Evolutionary conservation across 37 sponge, comb jelly and placozoan species (phyloP), one percentile per base, ranked within the genome.

Genomic region (Diacarnus erythraeanus): DNA sequence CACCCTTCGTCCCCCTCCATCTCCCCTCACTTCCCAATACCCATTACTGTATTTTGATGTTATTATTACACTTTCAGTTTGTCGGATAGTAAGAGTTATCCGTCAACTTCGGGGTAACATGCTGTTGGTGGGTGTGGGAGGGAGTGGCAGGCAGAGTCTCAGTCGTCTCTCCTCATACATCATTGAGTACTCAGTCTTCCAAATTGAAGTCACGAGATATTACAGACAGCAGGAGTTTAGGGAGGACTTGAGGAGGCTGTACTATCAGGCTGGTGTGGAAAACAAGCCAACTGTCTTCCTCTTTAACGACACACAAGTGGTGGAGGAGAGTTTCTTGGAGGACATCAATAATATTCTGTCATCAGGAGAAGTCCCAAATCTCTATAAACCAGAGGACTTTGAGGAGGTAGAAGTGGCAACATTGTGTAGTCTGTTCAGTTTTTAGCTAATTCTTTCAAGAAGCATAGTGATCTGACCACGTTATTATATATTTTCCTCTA

Each of bases 311-410:
- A 96, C 97, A 1, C 99, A 99, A 75, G 99, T 99, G 38, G 96
- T 96, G 35, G 91, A 92, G 31, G 99, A 99, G 86, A 73, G 77
- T 23, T 99, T 99, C 79, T 88, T 99, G 64, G 99, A 99, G 69
- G 97, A 99, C 75, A 99, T 99, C 76, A 96, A 96, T 82, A 99
- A 99, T 74, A 96, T 99, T 47, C 91, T 99, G 57, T 91, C 92
- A 42, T 90, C 91, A 42, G 99, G 99, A 37, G 99, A 99, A 74
- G 99, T 99, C 43, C 99, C 99, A 57, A 99, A 99, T 60, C 88
- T 99, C 42, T 99, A 99, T 86, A 92, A 89, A 35, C 94, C 96
- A 58, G 99, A 99, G 17, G 99, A 99, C 27, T 99, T 99, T 80
- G 99, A 99, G 72, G 97, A 96, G 84, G 99, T 95, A 18, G 12